Conservation (phyloP, 2,113 vertebrate genomes). For the Phodopus roborovskii region DNA sequence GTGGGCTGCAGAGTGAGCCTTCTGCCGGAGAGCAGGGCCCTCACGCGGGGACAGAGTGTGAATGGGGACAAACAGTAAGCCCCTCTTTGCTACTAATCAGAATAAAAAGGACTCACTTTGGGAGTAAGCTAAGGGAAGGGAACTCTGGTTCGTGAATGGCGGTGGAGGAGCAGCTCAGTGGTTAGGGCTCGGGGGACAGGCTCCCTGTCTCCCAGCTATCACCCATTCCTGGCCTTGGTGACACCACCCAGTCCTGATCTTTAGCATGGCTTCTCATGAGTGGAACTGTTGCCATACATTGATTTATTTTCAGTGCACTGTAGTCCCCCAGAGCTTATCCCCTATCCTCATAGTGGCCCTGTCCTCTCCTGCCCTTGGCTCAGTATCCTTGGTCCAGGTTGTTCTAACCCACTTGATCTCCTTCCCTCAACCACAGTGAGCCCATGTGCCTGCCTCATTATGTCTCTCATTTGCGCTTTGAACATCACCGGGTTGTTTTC, state of each 20-base stretch:
- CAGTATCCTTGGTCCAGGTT: accelerated
- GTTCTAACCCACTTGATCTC: accelerated
- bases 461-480: not conserved
- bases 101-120: not conserved
- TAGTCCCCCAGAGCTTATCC: not conserved
- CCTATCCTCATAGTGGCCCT: not conserved
- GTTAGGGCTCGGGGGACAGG: not conserved
- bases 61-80: not conserved
- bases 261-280: accelerated
- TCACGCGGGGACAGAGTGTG: accelerated
- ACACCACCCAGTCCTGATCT: not conserved
- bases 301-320: not conserved
- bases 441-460: not conserved
- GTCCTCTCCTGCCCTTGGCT: not conserved
- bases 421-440: not conserved
- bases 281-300: not conserved
- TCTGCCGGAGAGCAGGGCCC: not conserved
- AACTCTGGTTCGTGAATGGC: accelerated
- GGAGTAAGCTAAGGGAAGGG: too few species aligned
- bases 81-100: not conserved
- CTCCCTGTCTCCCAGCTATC: too few species aligned
- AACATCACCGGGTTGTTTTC: not conserved
- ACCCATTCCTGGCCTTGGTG: not conserved
- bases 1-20: not conserved
- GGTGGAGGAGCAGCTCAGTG: not conserved